These are phyloP conservation scores for Drosophila silvestris DNA, from an alignment of 2,888 invertebrate species.

Conservation along the genomic window DNA sequence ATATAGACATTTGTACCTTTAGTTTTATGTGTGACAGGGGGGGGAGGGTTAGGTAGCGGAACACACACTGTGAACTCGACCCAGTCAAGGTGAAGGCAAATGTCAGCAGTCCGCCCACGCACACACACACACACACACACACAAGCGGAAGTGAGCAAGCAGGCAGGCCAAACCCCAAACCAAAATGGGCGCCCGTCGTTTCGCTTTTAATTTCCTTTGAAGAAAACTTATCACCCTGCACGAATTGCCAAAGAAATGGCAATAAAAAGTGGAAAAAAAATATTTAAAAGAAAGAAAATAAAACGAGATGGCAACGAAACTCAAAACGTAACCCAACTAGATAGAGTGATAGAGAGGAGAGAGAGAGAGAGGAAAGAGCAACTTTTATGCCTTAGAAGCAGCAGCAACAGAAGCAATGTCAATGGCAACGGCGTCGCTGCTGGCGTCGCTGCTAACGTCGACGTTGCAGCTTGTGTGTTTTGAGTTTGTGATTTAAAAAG, in stretches of 20 bases:
- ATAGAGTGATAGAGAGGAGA: background rate
- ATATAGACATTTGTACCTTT: slow-evolving; percentile 1
- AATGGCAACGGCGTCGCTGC: slow-evolving; percentile 29
- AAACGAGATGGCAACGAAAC: slow-evolving; percentile 46
- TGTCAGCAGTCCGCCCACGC: slow-evolving; percentile 53
- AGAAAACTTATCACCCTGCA: slow-evolving; percentile 70
- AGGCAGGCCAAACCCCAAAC: slow-evolving; percentile 9
- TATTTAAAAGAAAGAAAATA: slow-evolving; percentile 12
- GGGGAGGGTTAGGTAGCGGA: background rate
- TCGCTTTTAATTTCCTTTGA: slow-evolving; percentile 72
- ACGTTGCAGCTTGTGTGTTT: slow-evolving; percentile 24
- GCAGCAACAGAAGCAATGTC: slow-evolving; percentile 37
- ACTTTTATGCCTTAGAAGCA: slow-evolving; percentile 46
- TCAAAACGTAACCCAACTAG: slow-evolving; percentile 36
- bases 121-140: background rate
- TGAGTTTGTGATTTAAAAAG: slow-evolving; percentile 61
- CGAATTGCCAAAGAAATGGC: slow-evolving; percentile 64
- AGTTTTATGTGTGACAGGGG: background rate
- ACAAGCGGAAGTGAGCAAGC: slow-evolving; percentile 57
- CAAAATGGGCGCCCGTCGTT: slow-evolving; percentile 44
- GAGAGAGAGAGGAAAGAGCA: slow-evolving; percentile 2
- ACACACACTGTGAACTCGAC: slow-evolving; percentile 42
- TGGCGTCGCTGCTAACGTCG: slow-evolving; percentile 8
- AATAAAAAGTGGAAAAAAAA: slow-evolving; percentile 41
- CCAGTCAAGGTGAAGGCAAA: slow-evolving; percentile 69